A percentile compares a stretch with the other conserved stretches of the same genome.
Conservation (phyloP, 2,797 vertebrate genomes). For the Sibirionetta formosa region DNA sequence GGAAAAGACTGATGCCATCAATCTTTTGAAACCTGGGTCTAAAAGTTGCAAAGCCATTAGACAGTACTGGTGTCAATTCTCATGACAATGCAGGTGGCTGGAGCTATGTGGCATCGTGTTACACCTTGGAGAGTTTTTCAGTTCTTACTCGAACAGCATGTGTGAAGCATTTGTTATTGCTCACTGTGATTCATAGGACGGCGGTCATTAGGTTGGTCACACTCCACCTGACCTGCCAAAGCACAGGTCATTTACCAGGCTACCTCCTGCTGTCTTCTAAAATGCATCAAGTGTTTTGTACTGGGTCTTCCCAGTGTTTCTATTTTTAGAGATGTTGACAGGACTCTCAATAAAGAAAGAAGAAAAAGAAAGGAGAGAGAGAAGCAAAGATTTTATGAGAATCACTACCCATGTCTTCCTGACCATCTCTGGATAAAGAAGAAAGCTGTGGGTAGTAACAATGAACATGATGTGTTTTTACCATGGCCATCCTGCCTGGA, state of each 20-base stretch:
- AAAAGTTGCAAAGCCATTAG: background rate
- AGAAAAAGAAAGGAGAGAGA: background rate
- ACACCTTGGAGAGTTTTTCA: background rate
- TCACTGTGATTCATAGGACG: slow-evolving; percentile 33
- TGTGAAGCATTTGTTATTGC: background rate
- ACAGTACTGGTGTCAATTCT: background rate
- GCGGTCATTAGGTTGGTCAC: background rate
- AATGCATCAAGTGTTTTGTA: background rate
- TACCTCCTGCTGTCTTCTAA: background rate
- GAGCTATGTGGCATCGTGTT: background rate
- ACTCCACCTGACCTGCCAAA: slow-evolving; percentile 1
- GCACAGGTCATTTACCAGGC: background rate
- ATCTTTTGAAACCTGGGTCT: background rate
- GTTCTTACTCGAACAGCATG: background rate
- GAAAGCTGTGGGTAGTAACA: background rate
- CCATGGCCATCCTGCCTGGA: background rate
- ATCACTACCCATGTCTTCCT: background rate
- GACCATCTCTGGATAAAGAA: background rate
- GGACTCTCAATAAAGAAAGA: background rate
- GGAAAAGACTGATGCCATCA: background rate
- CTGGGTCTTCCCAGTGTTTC: background rate
- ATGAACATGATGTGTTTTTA: background rate
- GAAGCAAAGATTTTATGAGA: background rate
- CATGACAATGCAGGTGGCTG: background rate
- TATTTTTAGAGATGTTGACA: background rate